Evolutionary conservation across 1,140 invertebrate species (phyloP).

Genomic region (Drosophila malerkotliana): DNA sequence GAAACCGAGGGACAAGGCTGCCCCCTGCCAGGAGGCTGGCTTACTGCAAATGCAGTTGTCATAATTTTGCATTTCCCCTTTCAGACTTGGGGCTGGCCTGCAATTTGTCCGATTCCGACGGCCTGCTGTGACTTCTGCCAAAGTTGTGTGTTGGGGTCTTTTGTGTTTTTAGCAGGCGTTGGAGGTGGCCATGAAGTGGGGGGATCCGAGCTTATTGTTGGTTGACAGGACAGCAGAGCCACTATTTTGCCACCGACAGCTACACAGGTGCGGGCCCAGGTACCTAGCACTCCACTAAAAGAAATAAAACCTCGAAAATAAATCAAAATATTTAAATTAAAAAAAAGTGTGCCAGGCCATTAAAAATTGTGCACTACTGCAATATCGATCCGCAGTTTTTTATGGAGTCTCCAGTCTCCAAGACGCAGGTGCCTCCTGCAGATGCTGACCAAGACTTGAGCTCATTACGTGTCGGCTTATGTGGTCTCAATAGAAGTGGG

Average conservation of each 20-base stretch:
- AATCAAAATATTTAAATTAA: conserved; percentile 2
- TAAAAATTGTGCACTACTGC: too few relatives aligned
- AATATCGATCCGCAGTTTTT: background rate
- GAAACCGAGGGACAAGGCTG: conserved; percentile 14
- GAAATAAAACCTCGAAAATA: background rate
- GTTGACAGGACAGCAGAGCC: conserved; percentile 58
- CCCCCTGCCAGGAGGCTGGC: conserved; percentile 48
- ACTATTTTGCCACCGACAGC: conserved; percentile 26
- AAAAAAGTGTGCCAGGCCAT: background rate
- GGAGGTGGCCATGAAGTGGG: background rate
- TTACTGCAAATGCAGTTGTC: conserved; percentile 79
- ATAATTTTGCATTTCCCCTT: conserved; percentile 77
- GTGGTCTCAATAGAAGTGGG: conserved; percentile 61
- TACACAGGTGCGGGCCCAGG: conserved; percentile 45
- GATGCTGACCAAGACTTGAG: conserved; percentile 41
- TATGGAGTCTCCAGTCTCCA: background rate
- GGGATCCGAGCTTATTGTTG: conserved; percentile 47
- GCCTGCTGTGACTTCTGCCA: conserved; percentile 76
- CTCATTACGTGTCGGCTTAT: conserved; percentile 73
- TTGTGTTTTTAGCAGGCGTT: conserved; percentile 47
- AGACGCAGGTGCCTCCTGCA: conserved; percentile 9
- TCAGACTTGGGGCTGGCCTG: conserved; percentile 21
- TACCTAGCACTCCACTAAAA: conserved; percentile 1
- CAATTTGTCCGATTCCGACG: conserved; percentile 65
- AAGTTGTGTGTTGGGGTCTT: conserved; percentile 68